Base-by-base conservation (phyloP, 2,113 vertebrate species). In the human (Homo sapiens) region DNA sequence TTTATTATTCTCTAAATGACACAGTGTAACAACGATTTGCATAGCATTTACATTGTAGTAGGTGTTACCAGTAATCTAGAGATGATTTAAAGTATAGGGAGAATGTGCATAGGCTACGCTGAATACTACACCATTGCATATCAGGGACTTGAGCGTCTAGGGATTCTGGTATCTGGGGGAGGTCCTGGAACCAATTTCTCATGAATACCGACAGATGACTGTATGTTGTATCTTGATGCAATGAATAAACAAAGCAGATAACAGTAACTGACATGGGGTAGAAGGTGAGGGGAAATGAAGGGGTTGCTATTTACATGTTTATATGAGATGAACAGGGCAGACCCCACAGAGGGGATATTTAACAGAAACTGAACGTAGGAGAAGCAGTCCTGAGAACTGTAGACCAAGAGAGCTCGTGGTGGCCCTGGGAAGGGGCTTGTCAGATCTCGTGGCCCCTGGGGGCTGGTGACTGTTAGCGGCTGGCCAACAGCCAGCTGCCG, bases 201-300 rank as follows among this genome's bases (percentile, higher is more conserved):
- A 43, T 1, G 22, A 38, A 25, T 40, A 25, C 20, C 1, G 1
- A 73, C 10, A 22, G 38, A 73, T 0, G 22, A 3, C 22, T 40
- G 38, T 73, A 3, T 20, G 52, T 35, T 89, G 18, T 45, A 32
- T 90, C 52, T 27, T 89, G 40, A 81, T 61, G 17, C 27, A 30
- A 30, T 50, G 30, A 76, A 84, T 57, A 78, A 57, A 35, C 3
- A 52, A n/a, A 81, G 52, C 32, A 93, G 78, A 79, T 22, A 64
- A 66, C 43, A 23, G 16, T 43, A 16, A 64, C 4, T 40, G 13
- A 66, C 12, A 59, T 61, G 32, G 13, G 5, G 66, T 32, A 11
- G n/a, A 27, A 66, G 6, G 45, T 48, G 13, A 50, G 7, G 75
- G 30, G 89, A 35, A 27, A 30, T 38, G 48, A 91, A 8, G 40